phyloP scores from a whole-genome alignment of 2,113 vertebrate species.

The Polyodon spathula region DNA sequence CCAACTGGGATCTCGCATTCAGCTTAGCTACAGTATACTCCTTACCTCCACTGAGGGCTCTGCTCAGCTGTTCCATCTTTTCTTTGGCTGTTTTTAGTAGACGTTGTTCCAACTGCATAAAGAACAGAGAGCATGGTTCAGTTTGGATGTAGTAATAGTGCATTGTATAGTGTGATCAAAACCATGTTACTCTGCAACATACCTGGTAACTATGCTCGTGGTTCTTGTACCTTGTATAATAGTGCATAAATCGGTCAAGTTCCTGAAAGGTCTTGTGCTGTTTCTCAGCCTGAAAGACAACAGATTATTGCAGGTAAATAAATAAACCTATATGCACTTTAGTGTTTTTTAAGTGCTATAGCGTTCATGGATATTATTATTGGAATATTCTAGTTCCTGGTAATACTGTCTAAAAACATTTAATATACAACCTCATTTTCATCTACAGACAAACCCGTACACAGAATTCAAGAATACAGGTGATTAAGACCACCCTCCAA shows the following conservation, averaged over 20 bases:
- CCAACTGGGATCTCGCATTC: slow-evolving; percentile 6
- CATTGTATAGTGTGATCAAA: neutral
- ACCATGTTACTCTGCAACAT: neutral
- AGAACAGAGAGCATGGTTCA: neutral
- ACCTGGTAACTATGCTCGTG: slow-evolving; percentile 75
- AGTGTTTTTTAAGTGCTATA: too few relatives aligned
- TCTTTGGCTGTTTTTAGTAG: slow-evolving; percentile 79
- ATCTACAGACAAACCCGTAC: too few relatives aligned
- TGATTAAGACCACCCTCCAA: too few relatives aligned
- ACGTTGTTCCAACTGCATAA: slow-evolving; percentile 62
- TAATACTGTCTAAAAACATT: too few relatives aligned
- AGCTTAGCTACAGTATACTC: slow-evolving; percentile 8
- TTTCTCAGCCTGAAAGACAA: slow-evolving; percentile 57
- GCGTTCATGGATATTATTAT: too few relatives aligned
- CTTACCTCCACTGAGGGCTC: slow-evolving; percentile 70
- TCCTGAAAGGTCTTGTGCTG: slow-evolving; percentile 75
- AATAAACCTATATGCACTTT: too few relatives aligned
- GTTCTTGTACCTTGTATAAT: slow-evolving; percentile 74
- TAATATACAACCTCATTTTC: too few relatives aligned
- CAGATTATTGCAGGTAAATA: too few relatives aligned
- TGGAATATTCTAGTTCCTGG: too few relatives aligned
- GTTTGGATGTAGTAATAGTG: neutral
- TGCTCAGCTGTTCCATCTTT: slow-evolving; percentile 74
- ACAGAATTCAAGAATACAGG: too few relatives aligned
- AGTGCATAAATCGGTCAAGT: slow-evolving; percentile 76